Base-by-base conservation (phyloP, 2,888 invertebrate genomes). In the Teinopalpus imperialis region DNA sequence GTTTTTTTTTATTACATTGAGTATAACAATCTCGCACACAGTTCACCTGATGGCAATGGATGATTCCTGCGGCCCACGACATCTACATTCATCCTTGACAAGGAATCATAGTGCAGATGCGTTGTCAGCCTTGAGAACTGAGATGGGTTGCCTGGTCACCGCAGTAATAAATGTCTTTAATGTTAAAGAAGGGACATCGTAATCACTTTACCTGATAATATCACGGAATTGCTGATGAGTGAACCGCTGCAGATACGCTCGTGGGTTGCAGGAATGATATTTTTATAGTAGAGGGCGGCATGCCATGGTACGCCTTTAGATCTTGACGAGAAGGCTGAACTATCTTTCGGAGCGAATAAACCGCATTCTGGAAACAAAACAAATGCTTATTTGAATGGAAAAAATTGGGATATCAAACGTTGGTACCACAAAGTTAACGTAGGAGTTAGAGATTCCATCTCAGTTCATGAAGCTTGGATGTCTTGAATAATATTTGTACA, bases 241-340 rank as follows among this genome's bases (percentile, higher is more conserved):
- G 89, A 83, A 0, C 90, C 91, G 0, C 92, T 91, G 48, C 92
- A 92, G 47, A 89, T 86, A 53, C 89, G 90, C 48, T 52, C 72
- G 76, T 82, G 89, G 0, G 78, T 66, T 0, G 59, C 71, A 5
- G 67, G 61, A 1, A 29, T 6, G 2, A 29, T 27, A 3, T 69
- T 68, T 53, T 75, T 80, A 1, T 66, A 63, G 58, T 90, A 92
- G 1, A 92, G 72, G 0, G 88, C 89, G 0, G 81, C 85, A 53
- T 91, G 90, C 92, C 92, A 92, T 0, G 92, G 91, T 36, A 88
- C 60, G 40, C 76, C 72, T 1, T 75, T 81, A 1, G 67, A 57
- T 26, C 74, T 59, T 0, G 67, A 66, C 0, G 61, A 55, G 54
- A 66, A 61, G 0, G 86, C 81, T 1, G 60, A 56, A 0, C 68